Percentiles rank a stretch among this genome's conserved stretches.
Conservation (phyloP, 2,113 vertebrate species). For the Polypterus senegalus region DNA sequence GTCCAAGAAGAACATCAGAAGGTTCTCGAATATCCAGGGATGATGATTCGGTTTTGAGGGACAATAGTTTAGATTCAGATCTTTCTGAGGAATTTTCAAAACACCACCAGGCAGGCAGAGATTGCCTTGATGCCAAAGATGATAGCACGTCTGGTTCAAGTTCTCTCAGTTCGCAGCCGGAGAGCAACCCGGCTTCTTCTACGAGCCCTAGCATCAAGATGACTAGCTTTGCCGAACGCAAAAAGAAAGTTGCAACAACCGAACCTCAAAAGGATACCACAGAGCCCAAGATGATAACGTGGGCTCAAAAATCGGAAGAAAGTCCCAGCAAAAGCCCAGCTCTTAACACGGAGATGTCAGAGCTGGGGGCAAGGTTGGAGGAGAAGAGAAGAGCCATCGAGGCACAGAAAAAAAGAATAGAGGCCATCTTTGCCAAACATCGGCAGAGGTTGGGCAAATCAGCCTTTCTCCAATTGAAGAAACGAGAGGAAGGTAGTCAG, state of each 20-base stretch:
- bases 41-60: conserved; percentile 62
- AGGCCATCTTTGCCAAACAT: conserved; percentile 85
- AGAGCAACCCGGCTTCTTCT: conserved; percentile 9
- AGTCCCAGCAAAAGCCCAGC: conserved; percentile 57
- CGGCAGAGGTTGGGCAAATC: conserved; percentile 74
- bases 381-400: conserved; percentile 84
- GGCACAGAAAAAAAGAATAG: conserved; percentile 83
- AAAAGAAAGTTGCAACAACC: conserved; percentile 55
- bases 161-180: conserved; percentile 21
- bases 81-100: conserved; percentile 59
- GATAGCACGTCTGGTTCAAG: conserved; percentile 24
- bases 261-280: conserved; percentile 21
- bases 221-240: conserved; percentile 84
- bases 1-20: conserved; percentile 38
- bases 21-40: conserved; percentile 42
- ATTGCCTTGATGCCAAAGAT: not conserved
- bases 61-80: conserved; percentile 66
- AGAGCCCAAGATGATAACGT: conserved; percentile 31
- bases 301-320: conserved; percentile 51
- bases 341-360: conserved; percentile 67
- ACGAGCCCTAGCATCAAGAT: conserved; percentile 66
- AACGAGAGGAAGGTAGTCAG: conserved; percentile 37
- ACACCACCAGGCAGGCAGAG: conserved; percentile 21
- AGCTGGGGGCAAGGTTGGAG: conserved; percentile 68
- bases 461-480: conserved; percentile 74